Percentiles rank a stretch among this genome's conserved stretches.
These are phyloP conservation scores for Lithosia quadra DNA, from an alignment of 2,888 invertebrate genomes.

Conservation along the genomic window DNA sequence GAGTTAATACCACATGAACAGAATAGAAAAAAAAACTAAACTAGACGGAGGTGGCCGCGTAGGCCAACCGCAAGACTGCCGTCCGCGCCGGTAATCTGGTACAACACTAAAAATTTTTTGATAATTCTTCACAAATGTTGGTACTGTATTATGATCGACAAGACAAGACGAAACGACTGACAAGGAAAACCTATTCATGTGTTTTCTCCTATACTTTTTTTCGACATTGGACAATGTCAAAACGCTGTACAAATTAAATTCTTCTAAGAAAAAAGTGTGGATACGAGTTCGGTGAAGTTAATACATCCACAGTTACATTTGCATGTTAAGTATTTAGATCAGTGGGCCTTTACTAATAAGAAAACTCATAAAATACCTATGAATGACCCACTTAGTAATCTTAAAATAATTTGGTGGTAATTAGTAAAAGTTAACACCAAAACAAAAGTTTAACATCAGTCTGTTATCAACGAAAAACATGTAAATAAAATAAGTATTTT, in stretches of 20 bases:
- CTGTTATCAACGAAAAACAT: constrained; percentile 33
- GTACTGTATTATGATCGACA: too few relatives aligned
- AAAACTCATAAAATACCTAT: constrained; percentile 11
- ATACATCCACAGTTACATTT: neutral
- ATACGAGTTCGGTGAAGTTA: neutral
- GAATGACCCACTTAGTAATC: constrained; percentile 16
- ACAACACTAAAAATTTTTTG: too few relatives aligned
- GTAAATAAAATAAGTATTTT: constrained; percentile 46
- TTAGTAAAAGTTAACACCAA: constrained; percentile 18
- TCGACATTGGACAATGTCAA: too few relatives aligned
- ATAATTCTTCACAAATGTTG: too few relatives aligned
- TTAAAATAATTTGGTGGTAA: constrained; percentile 15
- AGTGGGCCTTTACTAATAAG: constrained; percentile 9
- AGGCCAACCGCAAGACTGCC: too few relatives aligned
- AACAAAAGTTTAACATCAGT: constrained; percentile 41
- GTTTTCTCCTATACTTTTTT: too few relatives aligned
- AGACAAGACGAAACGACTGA: too few relatives aligned
- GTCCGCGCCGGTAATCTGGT: too few relatives aligned
- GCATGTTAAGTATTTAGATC: neutral
- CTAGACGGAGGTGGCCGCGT: too few relatives aligned
- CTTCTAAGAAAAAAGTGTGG: neutral
- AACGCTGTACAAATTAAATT: neutral
- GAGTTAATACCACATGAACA: too few relatives aligned
- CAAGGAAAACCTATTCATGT: too few relatives aligned
- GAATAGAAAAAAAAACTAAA: too few relatives aligned